These are phyloP conservation scores for Cygnus olor DNA, from an alignment of 2,797 vertebrate species.

Conservation along the genomic window DNA sequence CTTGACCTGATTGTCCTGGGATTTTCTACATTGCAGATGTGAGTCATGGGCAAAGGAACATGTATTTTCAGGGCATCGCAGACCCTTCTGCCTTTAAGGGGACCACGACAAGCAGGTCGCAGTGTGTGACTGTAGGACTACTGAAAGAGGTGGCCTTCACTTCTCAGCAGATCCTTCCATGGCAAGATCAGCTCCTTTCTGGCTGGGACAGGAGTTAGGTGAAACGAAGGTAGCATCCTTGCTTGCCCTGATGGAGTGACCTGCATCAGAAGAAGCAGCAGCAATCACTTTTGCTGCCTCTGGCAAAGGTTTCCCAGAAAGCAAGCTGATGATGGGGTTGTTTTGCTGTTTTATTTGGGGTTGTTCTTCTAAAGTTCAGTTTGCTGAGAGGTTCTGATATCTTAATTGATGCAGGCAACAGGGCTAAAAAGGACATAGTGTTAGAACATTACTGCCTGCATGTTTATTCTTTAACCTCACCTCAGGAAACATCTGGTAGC, in stretches of 20 bases:
- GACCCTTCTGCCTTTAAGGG: neutral
- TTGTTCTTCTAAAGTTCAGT: neutral
- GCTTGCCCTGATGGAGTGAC: neutral
- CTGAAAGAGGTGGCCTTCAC: neutral
- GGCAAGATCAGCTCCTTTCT: neutral
- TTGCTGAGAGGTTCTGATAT: neutral
- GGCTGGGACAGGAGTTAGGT: neutral
- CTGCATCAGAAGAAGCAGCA: neutral
- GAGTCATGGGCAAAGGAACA: neutral
- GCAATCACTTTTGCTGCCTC: neutral
- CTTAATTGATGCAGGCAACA: neutral
- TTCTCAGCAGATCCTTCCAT: neutral
- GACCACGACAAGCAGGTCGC: neutral
- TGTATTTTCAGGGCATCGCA: neutral
- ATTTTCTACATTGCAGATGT: neutral
- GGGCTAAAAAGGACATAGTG: neutral
- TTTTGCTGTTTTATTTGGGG: neutral
- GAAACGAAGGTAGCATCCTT: neutral
- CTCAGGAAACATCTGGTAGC: neutral
- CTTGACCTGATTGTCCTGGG: neutral
- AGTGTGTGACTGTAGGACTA: neutral
- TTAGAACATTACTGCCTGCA: rapidly evolving
- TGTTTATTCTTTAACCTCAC: neutral
- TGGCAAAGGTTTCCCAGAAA: neutral
- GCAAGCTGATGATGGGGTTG: neutral